Percentiles rank a stretch among this genome's conserved stretches.
These are phyloP conservation scores for Eucidaris tribuloides DNA, from an alignment of 35 echinoderm and acorn worm species.

Conservation along the genomic window DNA sequence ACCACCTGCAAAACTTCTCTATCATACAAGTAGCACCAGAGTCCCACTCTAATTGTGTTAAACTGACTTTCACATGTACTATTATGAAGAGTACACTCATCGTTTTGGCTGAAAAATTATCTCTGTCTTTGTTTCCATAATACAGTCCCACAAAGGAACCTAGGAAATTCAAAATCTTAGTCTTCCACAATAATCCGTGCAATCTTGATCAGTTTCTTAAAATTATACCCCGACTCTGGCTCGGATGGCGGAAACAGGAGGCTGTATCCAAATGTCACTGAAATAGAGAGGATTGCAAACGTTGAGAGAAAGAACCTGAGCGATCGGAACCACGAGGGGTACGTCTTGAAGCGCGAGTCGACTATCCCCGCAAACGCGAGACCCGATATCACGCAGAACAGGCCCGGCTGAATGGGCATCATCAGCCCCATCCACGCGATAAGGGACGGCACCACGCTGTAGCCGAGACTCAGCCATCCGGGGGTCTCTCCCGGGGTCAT, in stretches of 20 bases:
- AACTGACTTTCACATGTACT: no score
- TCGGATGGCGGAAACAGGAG: conserved; percentile 50
- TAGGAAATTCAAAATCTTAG: no score
- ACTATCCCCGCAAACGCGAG: conserved; percentile 50
- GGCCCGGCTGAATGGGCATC: conserved; percentile 55
- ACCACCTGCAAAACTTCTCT: no score
- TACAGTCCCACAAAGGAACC: no score
- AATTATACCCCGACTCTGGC: conserved; percentile 44
- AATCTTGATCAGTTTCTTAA: conserved; percentile 75
- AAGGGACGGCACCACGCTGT: conserved; percentile 76
- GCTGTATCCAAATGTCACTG: conserved; percentile 41
- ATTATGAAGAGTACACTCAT: no score
- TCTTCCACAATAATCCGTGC: conserved; percentile 70
- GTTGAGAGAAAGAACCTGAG: conserved; percentile 57
- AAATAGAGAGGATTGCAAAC: conserved; percentile 52
- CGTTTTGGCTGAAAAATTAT: no score
- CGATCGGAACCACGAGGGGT: conserved; percentile 73
- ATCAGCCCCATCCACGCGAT: conserved; percentile 83
- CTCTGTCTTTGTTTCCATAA: no score
- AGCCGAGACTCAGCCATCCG: conserved; percentile 59
- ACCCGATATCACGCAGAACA: conserved; percentile 51
- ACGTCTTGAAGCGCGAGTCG: conserved; percentile 44
- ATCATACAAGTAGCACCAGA: no score
- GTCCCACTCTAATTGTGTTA: no score
- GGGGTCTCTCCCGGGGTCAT: conserved; percentile 23